These are phyloP conservation scores for Hyposoter didymator DNA, from an alignment of 2,888 invertebrate species.

Conservation along the genomic window DNA sequence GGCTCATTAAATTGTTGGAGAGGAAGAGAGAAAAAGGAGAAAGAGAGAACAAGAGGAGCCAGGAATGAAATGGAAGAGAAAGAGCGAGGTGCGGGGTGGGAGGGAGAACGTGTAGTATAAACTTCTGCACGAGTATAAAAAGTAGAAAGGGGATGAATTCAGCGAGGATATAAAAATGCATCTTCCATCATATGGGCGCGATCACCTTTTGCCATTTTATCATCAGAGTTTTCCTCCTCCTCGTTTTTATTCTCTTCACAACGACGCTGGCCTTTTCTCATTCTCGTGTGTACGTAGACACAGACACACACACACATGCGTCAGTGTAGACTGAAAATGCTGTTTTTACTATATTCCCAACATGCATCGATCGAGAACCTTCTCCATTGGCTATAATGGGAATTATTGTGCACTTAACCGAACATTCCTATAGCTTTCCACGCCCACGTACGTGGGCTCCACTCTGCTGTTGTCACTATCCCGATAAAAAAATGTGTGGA, in stretches of 20 bases:
- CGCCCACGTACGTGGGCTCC: constrained; percentile 38
- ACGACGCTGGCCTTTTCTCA: constrained; percentile 55
- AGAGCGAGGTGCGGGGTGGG: too few relatives aligned
- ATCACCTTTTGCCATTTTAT: constrained; percentile 67
- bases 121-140: constrained; percentile 17
- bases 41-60: background rate
- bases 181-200: constrained; percentile 46
- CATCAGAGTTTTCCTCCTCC: constrained; percentile 39
- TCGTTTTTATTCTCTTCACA: background rate
- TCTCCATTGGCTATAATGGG: constrained; percentile 47
- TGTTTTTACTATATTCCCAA: constrained; percentile 50
- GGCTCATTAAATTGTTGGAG: constrained; percentile 56
- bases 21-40: background rate
- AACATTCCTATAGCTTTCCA: constrained; percentile 44
- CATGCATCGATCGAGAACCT: constrained; percentile 53
- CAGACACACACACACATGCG: constrained; percentile 5
- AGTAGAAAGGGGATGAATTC: constrained; percentile 43
- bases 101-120: constrained; percentile 6
- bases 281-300: constrained; percentile 34
- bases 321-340: constrained; percentile 58
- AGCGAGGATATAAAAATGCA: constrained; percentile 58
- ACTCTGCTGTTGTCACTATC: background rate
- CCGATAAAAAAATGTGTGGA: background rate
- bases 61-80: background rate
- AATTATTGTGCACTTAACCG: constrained; percentile 62